These are phyloP conservation scores for Pristionchus entomophagus DNA, from an alignment of 2,888 invertebrate genomes.

Conservation along the genomic window DNA sequence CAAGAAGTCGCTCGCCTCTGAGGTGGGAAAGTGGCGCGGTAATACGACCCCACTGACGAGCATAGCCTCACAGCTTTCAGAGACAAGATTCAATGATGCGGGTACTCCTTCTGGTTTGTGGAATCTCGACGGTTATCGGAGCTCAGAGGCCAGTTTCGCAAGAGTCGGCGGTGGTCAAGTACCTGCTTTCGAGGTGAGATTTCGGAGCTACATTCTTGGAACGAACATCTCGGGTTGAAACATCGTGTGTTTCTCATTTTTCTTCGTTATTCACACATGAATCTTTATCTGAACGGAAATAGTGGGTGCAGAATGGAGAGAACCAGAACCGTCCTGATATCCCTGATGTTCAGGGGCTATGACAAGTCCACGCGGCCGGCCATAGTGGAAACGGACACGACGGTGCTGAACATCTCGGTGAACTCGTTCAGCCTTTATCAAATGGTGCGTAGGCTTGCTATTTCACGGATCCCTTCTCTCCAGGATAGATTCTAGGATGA, in stretches of 20 bases:
- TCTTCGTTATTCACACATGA: neutral
- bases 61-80: neutral
- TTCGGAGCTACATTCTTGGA: neutral
- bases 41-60: neutral
- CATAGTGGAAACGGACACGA: neutral
- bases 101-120: neutral
- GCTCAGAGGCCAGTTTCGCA: neutral
- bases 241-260: neutral
- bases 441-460: slow-evolving; percentile 23
- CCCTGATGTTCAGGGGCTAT: slow-evolving; percentile 24
- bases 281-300: too few species aligned
- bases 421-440: slow-evolving; percentile 45
- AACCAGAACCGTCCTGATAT: too few species aligned
- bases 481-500: neutral
- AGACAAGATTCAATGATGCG: neutral
- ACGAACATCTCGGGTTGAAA: neutral
- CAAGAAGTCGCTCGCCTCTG: too few species aligned
- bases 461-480: neutral
- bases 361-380: slow-evolving; percentile 38
- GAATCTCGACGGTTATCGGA: neutral
- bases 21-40: slow-evolving; percentile 27
- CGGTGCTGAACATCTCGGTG: slow-evolving; percentile 35
- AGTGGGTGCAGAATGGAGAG: too few species aligned
- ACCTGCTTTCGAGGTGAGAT: neutral
- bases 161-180: neutral